These are phyloP conservation scores for Saccostrea cuccullata DNA, from an alignment of 1,140 invertebrate genomes.

Conservation along the genomic window DNA sequence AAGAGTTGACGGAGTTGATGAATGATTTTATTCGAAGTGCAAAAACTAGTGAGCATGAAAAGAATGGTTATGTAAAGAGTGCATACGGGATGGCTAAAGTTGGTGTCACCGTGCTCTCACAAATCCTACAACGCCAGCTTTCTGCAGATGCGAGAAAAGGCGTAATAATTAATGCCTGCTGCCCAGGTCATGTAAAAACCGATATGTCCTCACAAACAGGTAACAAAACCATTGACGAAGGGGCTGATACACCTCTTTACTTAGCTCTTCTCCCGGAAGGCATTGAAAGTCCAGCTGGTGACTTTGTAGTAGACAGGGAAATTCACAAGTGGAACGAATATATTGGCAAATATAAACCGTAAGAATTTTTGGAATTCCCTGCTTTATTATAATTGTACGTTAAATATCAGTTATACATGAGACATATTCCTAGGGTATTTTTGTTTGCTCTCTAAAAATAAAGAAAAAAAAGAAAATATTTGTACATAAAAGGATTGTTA, in stretches of 20 bases:
- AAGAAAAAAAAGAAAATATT: no score
- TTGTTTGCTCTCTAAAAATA: no score
- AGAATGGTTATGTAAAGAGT: slow-evolving; percentile 82
- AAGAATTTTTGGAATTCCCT: no score
- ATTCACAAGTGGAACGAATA: neutral
- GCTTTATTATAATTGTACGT: no score
- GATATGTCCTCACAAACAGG: slow-evolving; percentile 87
- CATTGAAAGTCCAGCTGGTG: neutral
- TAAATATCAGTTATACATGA: no score
- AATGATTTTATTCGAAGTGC: slow-evolving; percentile 83
- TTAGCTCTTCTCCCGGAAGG: neutral
- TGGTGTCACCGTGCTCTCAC: slow-evolving; percentile 82
- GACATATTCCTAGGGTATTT: no score
- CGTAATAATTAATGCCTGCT: slow-evolving; percentile 83
- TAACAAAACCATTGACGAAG: slow-evolving; percentile 83
- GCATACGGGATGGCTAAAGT: slow-evolving; percentile 86
- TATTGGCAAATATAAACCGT: neutral
- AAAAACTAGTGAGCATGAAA: slow-evolving; percentile 79
- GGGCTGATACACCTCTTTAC: slow-evolving; percentile 77
- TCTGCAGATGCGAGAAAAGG: slow-evolving; percentile 80
- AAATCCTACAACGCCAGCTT: slow-evolving; percentile 84
- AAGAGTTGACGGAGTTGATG: slow-evolving; percentile 82
- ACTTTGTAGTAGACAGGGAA: neutral
- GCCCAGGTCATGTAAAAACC: slow-evolving; percentile 85
- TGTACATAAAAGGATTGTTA: no score